These are phyloP conservation scores for Drosophila carrolli DNA, from an alignment of 1,140 invertebrate species.

Conservation along the genomic window DNA sequence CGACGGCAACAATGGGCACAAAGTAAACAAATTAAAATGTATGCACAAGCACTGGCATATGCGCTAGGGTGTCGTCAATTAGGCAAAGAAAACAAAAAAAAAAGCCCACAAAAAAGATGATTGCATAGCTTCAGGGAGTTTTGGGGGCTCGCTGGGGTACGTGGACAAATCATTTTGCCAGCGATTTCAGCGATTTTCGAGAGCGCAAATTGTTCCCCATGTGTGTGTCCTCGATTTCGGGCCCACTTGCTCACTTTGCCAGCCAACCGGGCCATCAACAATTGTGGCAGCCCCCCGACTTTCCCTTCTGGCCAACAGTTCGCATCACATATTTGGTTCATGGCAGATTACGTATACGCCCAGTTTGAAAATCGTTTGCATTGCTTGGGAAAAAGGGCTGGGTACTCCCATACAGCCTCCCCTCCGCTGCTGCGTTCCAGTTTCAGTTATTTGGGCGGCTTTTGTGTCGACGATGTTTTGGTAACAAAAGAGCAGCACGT, in stretches of 20 bases:
- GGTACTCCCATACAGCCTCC: slow-evolving; percentile 11
- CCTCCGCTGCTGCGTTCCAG: slow-evolving; percentile 46
- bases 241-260: slow-evolving; percentile 47
- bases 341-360: slow-evolving; percentile 78
- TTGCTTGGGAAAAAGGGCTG: slow-evolving; percentile 38
- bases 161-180: slow-evolving; percentile 69
- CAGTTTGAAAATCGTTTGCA: slow-evolving; percentile 77
- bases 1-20: slow-evolving; percentile 62
- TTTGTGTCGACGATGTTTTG: slow-evolving; percentile 64
- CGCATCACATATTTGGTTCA: slow-evolving; percentile 73
- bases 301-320: slow-evolving; percentile 23
- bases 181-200: slow-evolving; percentile 58
- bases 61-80: slow-evolving; percentile 52
- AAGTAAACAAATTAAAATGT: slow-evolving; percentile 81
- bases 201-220: slow-evolving; percentile 53
- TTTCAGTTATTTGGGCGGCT: slow-evolving; percentile 71
- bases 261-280: slow-evolving; percentile 28
- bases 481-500: slow-evolving; percentile 65
- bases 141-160: not conserved
- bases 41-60: slow-evolving; percentile 55
- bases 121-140: slow-evolving; percentile 63
- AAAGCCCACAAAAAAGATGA: slow-evolving; percentile 42
- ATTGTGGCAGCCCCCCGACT: slow-evolving; percentile 22
- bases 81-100: slow-evolving; percentile 30
- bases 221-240: slow-evolving; percentile 67